Base-by-base conservation (phyloP, 2,113 vertebrate species). In the Xyliphius kryptos region DNA sequence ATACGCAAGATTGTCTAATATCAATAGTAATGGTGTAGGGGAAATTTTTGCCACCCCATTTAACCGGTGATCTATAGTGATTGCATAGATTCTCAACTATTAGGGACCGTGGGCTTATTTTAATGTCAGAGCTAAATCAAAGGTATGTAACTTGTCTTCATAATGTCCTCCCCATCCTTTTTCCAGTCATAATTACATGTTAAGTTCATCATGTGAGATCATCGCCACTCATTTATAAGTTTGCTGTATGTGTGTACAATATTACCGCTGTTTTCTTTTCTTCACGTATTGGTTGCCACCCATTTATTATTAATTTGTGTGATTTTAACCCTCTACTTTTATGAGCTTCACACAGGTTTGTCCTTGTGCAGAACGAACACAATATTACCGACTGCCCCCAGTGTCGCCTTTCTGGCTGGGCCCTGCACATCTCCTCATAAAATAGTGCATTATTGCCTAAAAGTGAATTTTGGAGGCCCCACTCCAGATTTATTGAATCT, bases 271-370 rank as follows among this genome's bases (percentile, higher is more conserved):
- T 83, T 88, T 79, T 80, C 76, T 46, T 68, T 74, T 71, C 68
- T 65, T 77, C 76, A 81, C 10, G 83, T 86, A 85, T 87, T 82
- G 73, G 64, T 65, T 60, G 15, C 50, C 66, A 37, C 63, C 63
- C 56, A 77, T 81, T 74, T 79, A 83, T 80, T 80, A 84, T 86
- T 79, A 74, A 82, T 83, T 80, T 38, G 46, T 71, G 76, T 62
- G 72, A 65, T 77, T 76, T 77, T 74, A 75, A 71, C 65, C 76
- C 49, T 53, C 12, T 19, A 8, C 43, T 68, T 73, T 79, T 78
- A 79, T 81, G 77, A 76, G 74, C 60, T 55, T 62, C 66, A 77
- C 71, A 73, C 70, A 50, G 65, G 69, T 64, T 65, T 46, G 56
- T 69, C 73, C 62, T 62, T 68, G 66, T 64, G 68, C 70, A 66